Conservation (phyloP, 2,797 vertebrate genomes). For the Telmatherina bonti region DNA sequence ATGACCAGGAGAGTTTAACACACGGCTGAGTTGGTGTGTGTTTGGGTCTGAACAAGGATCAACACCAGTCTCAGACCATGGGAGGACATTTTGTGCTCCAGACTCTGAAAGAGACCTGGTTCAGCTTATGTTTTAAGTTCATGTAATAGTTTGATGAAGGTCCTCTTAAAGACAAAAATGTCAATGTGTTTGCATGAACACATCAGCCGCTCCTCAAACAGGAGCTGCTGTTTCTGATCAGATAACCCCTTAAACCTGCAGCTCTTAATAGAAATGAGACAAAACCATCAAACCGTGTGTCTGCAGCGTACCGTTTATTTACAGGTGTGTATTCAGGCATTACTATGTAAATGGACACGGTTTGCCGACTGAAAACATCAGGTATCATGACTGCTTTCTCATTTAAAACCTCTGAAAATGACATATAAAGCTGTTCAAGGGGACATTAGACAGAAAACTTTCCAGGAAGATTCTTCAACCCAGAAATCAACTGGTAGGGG, state of each 20-base stretch:
- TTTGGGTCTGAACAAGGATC: neutral
- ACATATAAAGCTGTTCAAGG: too few relatives aligned
- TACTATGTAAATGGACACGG: conserved; percentile 3
- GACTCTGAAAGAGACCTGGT: neutral
- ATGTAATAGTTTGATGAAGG: neutral
- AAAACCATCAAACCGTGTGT: conserved; percentile 16
- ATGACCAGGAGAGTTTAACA: conserved; percentile 4
- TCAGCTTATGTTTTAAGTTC: neutral
- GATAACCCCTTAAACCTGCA: conserved; percentile 35
- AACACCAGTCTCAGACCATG: neutral
- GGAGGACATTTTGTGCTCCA: neutral
- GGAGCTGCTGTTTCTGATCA: conserved; percentile 36
- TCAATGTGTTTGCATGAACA: neutral
- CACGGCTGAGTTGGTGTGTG: neutral
- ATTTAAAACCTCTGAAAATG: conserved; percentile 19
- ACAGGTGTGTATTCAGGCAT: conserved; percentile 8
- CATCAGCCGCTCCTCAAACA: conserved; percentile 12
- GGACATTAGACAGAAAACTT: too few relatives aligned
- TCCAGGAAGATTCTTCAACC: too few relatives aligned
- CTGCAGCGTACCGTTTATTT: neutral
- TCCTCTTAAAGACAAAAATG: neutral
- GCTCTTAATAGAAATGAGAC: conserved; percentile 25
- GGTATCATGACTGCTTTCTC: neutral
- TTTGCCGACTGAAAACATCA: too few relatives aligned
- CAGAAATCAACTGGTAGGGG: too few relatives aligned